Conservation (phyloP, 2,113 vertebrate species). For the Muscicapa adusta region DNA sequence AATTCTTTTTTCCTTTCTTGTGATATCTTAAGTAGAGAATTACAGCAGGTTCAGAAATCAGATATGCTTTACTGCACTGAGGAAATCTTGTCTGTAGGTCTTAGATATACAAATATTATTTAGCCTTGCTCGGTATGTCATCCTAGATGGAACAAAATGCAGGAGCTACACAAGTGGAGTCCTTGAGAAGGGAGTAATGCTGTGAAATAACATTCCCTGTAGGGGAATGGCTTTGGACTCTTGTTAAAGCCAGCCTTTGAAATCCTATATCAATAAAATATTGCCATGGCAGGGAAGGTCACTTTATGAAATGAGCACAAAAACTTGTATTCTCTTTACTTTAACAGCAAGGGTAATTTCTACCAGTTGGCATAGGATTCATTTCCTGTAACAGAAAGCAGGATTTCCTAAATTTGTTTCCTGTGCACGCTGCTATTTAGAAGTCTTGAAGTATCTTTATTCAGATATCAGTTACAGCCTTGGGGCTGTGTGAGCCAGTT, state of each 20-base stretch:
- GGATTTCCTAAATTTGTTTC: constrained; percentile 86
- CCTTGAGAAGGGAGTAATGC: neutral
- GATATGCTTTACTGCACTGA: neutral
- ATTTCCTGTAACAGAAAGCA: constrained; percentile 83
- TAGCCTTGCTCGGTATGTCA: neutral
- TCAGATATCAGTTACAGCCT: constrained; percentile 69
- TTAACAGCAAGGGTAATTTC: constrained; percentile 59
- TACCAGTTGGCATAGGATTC: constrained; percentile 70
- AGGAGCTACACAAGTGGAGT: neutral
- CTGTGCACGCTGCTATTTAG: constrained; percentile 60
- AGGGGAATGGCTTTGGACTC: constrained; percentile 20
- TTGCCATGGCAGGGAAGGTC: constrained; percentile 51
- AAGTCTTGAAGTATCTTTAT: constrained; percentile 61
- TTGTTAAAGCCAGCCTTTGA: constrained; percentile 63
- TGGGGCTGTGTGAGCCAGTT: constrained; percentile 33
- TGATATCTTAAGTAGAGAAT: constrained; percentile 6
- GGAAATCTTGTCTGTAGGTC: constrained; percentile 34
- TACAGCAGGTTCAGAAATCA: constrained; percentile 16
- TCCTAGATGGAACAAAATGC: neutral
- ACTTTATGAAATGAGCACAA: constrained; percentile 55
- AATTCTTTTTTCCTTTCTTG: neutral
- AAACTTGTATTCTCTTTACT: constrained; percentile 49
- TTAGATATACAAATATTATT: neutral
- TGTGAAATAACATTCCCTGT: constrained; percentile 40
- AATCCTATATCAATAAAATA: constrained; percentile 63